These are phyloP conservation scores for Calliphora vicina DNA, from an alignment of 1,140 invertebrate species.

Conservation along the genomic window DNA sequence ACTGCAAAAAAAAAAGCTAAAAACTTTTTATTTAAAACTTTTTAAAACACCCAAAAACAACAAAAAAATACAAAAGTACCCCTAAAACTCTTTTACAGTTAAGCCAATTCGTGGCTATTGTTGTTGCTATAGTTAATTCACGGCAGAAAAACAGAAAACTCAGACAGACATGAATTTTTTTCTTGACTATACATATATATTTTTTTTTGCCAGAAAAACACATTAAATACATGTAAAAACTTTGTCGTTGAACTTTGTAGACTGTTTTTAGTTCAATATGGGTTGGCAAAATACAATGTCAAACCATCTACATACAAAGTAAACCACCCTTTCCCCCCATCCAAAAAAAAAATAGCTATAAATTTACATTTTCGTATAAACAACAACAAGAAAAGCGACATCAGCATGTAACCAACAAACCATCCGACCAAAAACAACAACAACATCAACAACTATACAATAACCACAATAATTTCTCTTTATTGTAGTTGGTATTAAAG, in stretches of 20 bases:
- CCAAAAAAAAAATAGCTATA: not conserved
- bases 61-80: not conserved
- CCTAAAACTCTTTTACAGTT: not conserved
- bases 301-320: no score
- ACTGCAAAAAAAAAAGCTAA: not conserved
- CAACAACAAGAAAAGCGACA: not conserved
- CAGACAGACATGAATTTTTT: not conserved
- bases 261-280: not conserved
- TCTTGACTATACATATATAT: not conserved
- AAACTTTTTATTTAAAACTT: not conserved
- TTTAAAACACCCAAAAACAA: not conserved
- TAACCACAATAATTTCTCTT: conserved; percentile 3
- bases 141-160: not conserved
- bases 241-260: conserved; percentile 16
- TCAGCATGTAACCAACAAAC: not conserved
- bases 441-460: not conserved
- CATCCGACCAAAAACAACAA: not conserved
- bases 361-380: not conserved
- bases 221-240: conserved; percentile 14
- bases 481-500: not conserved
- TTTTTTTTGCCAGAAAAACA: not conserved
- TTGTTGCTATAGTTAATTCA: not conserved
- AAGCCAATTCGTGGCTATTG: not conserved
- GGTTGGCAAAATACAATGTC: not conserved
- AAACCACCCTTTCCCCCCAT: not conserved